Base-by-base conservation (phyloP, 92 coral and sea anemone genomes). In the Zoanthus gigantus region DNA sequence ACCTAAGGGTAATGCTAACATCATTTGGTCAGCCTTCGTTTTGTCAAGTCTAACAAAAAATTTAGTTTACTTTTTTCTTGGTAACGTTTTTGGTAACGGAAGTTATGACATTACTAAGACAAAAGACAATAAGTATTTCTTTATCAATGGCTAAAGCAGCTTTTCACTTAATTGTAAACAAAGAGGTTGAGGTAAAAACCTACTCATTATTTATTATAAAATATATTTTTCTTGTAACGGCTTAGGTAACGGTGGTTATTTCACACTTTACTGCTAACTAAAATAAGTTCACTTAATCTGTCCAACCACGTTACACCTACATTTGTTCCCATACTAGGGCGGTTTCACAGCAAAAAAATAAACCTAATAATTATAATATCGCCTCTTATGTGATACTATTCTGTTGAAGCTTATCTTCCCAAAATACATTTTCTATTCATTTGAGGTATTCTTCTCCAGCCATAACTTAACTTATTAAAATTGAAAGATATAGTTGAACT, bases 41-140 rank as follows among this genome's bases (percentile, higher is more conserved):
- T 71, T 13, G 46, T 29, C 46, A 71, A 58, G 66, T 71, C 74
- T 71, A 71, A 71, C 37, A 29, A 30, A 34, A 71, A 31, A 29
- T 71, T 71, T 71, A 30, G 74, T 31, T 71, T 71, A 10, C 44
- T 29, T n/a, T 66, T 66, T 66, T 17, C 32, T 66, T 66, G 72
- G 72, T 66, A 66, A 66, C 72, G 31, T 30, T 66, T 66, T 66
- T 71, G 74, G 74, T 30, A 71, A 71, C 74, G 74, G 74, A 71
- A 34, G 74, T 71, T 71, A 30, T 34, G 74, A 30, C 37, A 71
- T 71, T 71, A 30, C 44, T 29, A 71, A 71, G 44, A 71, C 44
- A 71, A 71, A 71, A 71, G 46, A 58, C 66, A 58, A 17, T 58
- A 58, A 58, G 66, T 58, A 58, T 58, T 58, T 58, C 66, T 58